Evolutionary conservation across 1,140 invertebrate species (phyloP).

Genomic region (Pseudomyrmex gracilis): DNA sequence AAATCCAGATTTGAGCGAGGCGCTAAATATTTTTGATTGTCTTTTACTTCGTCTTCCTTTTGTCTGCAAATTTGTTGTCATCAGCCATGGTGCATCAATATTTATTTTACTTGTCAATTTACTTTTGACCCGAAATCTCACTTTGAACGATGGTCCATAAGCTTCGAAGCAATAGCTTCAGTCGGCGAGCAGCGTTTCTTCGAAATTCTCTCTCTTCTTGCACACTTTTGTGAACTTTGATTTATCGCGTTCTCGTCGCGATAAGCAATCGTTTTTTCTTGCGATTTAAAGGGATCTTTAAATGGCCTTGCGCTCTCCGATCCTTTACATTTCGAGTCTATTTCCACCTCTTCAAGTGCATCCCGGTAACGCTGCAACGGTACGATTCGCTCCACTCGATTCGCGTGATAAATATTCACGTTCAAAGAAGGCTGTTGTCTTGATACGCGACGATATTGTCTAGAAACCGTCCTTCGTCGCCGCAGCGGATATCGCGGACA

Average conservation of each 20-base stretch:
- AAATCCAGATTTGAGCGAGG: conserved; percentile 59
- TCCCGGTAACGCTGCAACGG: conserved; percentile 24
- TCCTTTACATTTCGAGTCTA: not conserved
- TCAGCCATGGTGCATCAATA: not conserved
- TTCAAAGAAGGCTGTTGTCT: conserved; percentile 72
- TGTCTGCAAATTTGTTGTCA: conserved; percentile 23
- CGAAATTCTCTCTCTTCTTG: conserved; percentile 21
- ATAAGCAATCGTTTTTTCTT: conserved; percentile 13
- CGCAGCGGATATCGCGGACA: conserved; percentile 57
- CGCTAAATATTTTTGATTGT: not conserved
- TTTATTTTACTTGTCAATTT: not conserved
- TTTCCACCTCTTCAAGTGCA: not conserved
- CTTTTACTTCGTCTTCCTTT: conserved; percentile 6
- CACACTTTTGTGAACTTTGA: conserved; percentile 18
- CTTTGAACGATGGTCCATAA: conserved; percentile 30
- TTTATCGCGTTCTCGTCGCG: conserved; percentile 38
- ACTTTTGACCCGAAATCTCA: not conserved
- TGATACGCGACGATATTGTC: conserved; percentile 65
- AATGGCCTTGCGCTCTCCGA: not conserved
- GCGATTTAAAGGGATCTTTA: conserved; percentile 40
- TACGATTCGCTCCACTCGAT: conserved; percentile 34
- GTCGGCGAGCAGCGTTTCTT: conserved; percentile 55
- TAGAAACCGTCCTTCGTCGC: conserved; percentile 61
- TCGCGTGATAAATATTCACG: conserved; percentile 76
- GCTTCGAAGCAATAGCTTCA: conserved; percentile 48